Conservation (phyloP, 2,888 invertebrate species). For the Aspidiotus destructor region DNA sequence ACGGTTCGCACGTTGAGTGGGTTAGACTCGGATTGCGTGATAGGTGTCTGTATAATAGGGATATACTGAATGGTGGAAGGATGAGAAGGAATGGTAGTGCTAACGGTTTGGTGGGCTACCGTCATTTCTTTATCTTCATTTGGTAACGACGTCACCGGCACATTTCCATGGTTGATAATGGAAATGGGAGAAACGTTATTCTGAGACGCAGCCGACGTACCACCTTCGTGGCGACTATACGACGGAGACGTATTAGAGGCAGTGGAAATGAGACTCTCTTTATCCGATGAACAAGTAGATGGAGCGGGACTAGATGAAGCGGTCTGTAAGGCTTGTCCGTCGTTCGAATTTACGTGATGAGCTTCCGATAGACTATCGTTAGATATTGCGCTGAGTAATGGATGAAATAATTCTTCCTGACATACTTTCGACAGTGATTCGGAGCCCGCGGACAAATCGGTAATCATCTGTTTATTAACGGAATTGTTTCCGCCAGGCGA, state of each 20-base stretch:
- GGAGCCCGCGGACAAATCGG: slow-evolving; percentile 11
- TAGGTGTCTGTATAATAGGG: slow-evolving; percentile 36
- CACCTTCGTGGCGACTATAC: slow-evolving; percentile 9
- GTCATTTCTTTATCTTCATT: slow-evolving; percentile 10
- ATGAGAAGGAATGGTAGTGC: slow-evolving; percentile 38
- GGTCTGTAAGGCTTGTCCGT: slow-evolving; percentile 9
- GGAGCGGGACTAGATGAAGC: background rate
- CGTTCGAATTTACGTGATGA: slow-evolving; percentile 15
- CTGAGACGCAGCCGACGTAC: slow-evolving; percentile 8
- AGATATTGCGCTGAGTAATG: slow-evolving; percentile 18
- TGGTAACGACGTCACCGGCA: background rate
- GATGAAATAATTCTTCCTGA: slow-evolving; percentile 26
- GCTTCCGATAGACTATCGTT: slow-evolving; percentile 12
- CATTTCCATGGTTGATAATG: slow-evolving; percentile 8
- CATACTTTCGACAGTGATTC: slow-evolving; percentile 27
- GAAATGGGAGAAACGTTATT: slow-evolving; percentile 18
- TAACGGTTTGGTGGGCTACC: slow-evolving; percentile 36
- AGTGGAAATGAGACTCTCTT: slow-evolving; percentile 21
- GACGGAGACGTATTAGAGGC: slow-evolving; percentile 27
- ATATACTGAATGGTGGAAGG: slow-evolving; percentile 40
- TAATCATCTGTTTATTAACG: slow-evolving; percentile 7
- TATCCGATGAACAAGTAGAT: slow-evolving; percentile 15
- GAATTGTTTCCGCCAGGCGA: slow-evolving; percentile 9
- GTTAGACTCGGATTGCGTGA: slow-evolving; percentile 31
- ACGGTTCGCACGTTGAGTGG: slow-evolving; percentile 34